Conservation (phyloP, 2,888 invertebrate genomes). For the Ormyrus rosae region DNA sequence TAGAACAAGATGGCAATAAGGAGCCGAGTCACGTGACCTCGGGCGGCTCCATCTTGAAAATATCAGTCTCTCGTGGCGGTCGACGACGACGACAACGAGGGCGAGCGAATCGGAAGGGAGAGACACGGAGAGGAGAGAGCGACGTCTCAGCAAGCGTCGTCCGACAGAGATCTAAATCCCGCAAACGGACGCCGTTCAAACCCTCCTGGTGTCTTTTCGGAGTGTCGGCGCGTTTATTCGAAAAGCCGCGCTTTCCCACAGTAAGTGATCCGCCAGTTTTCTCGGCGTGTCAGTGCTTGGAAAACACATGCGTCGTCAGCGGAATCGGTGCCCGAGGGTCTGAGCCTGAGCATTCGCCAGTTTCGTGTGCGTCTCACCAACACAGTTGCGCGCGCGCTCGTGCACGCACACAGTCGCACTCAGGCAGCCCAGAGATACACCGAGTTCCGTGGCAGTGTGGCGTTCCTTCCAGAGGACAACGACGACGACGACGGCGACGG, state of each 20-base stretch:
- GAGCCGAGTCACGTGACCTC: constrained; percentile 27
- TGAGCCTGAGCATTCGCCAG: too few relatives aligned
- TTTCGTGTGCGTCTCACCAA: not conserved
- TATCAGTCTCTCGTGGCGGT: constrained; percentile 26
- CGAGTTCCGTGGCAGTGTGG: constrained; percentile 43
- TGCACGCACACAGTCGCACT: not conserved
- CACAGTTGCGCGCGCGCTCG: not conserved
- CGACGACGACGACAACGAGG: constrained; percentile 18
- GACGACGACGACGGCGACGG: constrained; percentile 26
- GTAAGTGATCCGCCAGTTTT: too few relatives aligned
- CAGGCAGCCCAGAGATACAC: constrained; percentile 17
- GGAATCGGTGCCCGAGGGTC: too few relatives aligned
- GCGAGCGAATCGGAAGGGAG: not conserved
- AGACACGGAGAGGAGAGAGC: constrained; percentile 2
- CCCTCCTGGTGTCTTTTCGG: too few relatives aligned
- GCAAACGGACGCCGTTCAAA: not conserved
- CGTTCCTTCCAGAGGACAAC: constrained; percentile 43
- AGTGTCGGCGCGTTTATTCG: too few relatives aligned
- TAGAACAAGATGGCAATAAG: too few relatives aligned
- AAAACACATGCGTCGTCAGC: not conserved
- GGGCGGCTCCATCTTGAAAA: constrained; percentile 31
- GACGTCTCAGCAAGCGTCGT: not conserved
- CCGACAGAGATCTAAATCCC: not conserved
- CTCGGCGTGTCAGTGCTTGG: constrained; percentile 16
- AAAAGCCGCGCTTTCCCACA: too few relatives aligned